These are phyloP conservation scores for Drosophila limbata DNA, from an alignment of 2,888 invertebrate species.

Conservation along the genomic window DNA sequence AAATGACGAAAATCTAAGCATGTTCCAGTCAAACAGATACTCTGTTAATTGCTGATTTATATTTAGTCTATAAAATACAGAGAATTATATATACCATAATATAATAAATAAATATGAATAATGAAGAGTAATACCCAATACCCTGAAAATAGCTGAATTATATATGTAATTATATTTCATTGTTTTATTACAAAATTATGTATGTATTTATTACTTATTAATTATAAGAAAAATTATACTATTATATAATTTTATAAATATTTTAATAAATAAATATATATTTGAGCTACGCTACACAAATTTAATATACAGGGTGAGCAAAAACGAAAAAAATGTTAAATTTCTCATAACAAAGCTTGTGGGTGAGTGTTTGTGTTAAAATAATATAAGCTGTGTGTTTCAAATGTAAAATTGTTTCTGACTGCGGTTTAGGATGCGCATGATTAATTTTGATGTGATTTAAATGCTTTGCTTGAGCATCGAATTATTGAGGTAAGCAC, in stretches of 20 bases:
- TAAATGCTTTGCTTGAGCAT: constrained; percentile 56
- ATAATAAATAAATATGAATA: constrained; percentile 34
- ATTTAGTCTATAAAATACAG: no score
- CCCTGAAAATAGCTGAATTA: background rate
- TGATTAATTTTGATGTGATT: constrained; percentile 68
- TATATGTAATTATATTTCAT: no score
- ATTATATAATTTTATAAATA: no score
- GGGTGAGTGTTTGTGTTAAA: constrained; percentile 18
- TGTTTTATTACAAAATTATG: no score
- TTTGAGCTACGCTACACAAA: background rate
- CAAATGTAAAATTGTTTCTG: constrained; percentile 53
- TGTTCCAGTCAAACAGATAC: background rate
- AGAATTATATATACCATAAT: no score
- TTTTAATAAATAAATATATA: no score
- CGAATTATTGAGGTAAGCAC: constrained; percentile 62
- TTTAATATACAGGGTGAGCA: background rate
- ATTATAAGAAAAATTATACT: no score
- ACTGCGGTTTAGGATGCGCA: constrained; percentile 46
- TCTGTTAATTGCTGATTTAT: background rate
- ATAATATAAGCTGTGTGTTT: constrained; percentile 36
- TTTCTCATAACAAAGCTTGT: constrained; percentile 13
- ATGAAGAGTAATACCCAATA: constrained; percentile 49
- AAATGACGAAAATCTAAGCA: background rate
- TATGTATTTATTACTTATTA: no score
- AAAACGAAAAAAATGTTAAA: constrained; percentile 5